These are phyloP conservation scores for Netelia fuscicornis DNA, from an alignment of 2,888 invertebrate species.

Conservation along the genomic window DNA sequence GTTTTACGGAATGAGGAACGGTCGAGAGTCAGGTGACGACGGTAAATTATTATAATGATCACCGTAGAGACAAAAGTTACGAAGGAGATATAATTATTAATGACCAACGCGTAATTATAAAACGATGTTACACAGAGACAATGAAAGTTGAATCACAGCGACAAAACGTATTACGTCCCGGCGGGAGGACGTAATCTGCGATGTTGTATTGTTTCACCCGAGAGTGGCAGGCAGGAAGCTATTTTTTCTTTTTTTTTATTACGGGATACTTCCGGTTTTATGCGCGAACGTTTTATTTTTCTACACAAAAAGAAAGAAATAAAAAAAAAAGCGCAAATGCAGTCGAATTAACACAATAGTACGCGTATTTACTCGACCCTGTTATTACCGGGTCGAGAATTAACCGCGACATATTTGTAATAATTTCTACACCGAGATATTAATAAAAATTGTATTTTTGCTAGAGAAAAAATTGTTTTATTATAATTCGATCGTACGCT, in stretches of 20 bases:
- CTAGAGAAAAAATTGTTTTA: background rate
- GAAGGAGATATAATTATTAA: conserved; percentile 35
- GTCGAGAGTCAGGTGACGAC: conserved; percentile 18
- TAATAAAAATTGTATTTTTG: too few relatives aligned
- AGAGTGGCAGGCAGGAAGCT: conserved; percentile 77
- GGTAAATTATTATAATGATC: conserved; percentile 31
- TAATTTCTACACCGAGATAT: too few relatives aligned
- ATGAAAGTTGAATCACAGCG: conserved; percentile 23
- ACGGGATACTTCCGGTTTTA: conserved; percentile 80
- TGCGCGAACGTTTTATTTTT: conserved; percentile 49
- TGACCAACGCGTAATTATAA: conserved; percentile 53
- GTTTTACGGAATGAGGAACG: conserved; percentile 36
- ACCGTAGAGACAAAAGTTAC: background rate
- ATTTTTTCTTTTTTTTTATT: conserved; percentile 77
- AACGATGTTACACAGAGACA: conserved; percentile 25
- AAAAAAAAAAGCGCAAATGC: conserved; percentile 8
- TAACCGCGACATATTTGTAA: background rate
- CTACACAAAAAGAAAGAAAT: background rate
- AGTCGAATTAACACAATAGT: conserved; percentile 8
- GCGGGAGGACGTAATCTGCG: conserved; percentile 58
- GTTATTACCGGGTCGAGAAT: background rate
- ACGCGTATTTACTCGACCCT: conserved; percentile 18
- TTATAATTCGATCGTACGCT: background rate
- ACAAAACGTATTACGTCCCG: conserved; percentile 28
- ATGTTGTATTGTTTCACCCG: conserved; percentile 79